Evolutionary conservation across 1,140 invertebrate genomes (phyloP).

Genomic region (Anadara kagoshimensis): DNA sequence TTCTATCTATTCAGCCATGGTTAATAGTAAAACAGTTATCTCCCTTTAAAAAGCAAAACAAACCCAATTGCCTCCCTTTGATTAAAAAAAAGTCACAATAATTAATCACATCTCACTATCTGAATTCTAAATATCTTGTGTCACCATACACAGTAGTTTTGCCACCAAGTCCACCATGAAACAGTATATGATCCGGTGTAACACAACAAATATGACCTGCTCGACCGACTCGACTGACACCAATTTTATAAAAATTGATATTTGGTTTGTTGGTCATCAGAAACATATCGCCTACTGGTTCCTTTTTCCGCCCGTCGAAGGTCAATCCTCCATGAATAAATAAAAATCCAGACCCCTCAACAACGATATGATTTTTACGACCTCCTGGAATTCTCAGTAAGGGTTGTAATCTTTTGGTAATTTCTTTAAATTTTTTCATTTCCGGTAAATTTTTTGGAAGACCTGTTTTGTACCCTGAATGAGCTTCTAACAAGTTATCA

Average conservation of each 20-base stretch:
- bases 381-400: constrained; percentile 64
- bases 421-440: constrained; percentile 22
- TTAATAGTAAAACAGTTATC: too few relatives aligned
- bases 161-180: constrained; percentile 68
- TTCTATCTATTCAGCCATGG: too few relatives aligned
- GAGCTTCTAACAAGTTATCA: constrained; percentile 64
- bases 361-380: constrained; percentile 62
- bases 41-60: too few relatives aligned
- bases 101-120: too few relatives aligned
- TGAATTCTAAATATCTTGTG: constrained; percentile 42
- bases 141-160: constrained; percentile 54
- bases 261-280: constrained; percentile 51
- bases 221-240: constrained; percentile 48
- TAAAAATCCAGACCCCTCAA: constrained; percentile 47
- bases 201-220: constrained; percentile 64
- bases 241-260: constrained; percentile 57
- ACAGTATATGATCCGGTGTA: constrained; percentile 52
- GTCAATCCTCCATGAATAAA: constrained; percentile 71
- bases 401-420: constrained; percentile 30
- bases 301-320: constrained; percentile 65
- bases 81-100: too few relatives aligned
- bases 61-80: too few relatives aligned
- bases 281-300: constrained; percentile 69
- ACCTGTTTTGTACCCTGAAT: constrained; percentile 35
- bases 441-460: not conserved